Evolutionary conservation across 2,113 vertebrate genomes (phyloP).

Genomic region (Syngnathoides biaculeatus): DNA sequence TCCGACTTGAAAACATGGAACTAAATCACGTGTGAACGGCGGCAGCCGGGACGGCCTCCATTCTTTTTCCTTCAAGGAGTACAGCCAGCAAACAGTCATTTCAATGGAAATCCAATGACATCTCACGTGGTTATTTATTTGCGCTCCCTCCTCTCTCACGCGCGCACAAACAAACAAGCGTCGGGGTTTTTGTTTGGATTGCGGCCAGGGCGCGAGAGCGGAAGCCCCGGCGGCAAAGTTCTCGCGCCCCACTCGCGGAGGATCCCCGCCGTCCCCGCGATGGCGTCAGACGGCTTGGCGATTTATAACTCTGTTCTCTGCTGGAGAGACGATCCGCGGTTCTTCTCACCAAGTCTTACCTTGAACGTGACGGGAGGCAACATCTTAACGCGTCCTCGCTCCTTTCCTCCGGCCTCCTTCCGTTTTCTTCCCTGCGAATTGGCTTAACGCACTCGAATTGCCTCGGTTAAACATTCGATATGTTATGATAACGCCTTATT

Average conservation of each 20-base stretch:
- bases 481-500: conserved; percentile 42
- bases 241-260: conserved; percentile 63
- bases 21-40: conserved; percentile 12
- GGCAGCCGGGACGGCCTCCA: not conserved
- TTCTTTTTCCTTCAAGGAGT: not conserved
- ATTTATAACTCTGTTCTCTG: conserved; percentile 66
- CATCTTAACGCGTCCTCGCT: not conserved
- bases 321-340: conserved; percentile 45
- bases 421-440: conserved; percentile 48
- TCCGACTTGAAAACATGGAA: conserved; percentile 30
- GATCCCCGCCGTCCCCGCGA: too few relatives aligned
- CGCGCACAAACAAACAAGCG: conserved; percentile 25
- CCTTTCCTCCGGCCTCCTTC: conserved; percentile 18
- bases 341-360: conserved; percentile 14
- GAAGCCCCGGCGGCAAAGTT: conserved; percentile 67
- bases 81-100: conserved; percentile 5
- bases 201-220: conserved; percentile 53
- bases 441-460: conserved; percentile 28
- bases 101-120: conserved; percentile 2
- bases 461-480: conserved; percentile 40
- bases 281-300: conserved; percentile 50
- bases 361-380: not conserved
- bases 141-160: conserved; percentile 5
- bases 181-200: conserved; percentile 55
- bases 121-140: conserved; percentile 12